Evolutionary conservation across 2,888 invertebrate genomes (phyloP).

Genomic region (Megastigmus dorsalis): DNA sequence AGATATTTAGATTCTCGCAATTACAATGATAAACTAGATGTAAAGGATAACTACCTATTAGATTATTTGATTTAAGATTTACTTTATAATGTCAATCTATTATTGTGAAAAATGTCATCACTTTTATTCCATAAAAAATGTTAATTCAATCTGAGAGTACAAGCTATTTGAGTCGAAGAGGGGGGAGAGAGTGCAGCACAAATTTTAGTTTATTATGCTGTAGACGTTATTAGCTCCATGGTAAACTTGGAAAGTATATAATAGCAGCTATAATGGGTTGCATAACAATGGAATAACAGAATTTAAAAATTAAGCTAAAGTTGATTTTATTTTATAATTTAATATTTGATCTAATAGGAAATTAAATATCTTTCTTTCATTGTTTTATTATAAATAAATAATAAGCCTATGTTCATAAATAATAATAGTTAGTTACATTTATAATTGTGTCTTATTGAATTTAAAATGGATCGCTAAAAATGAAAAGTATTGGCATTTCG

Average conservation of each 20-base stretch:
- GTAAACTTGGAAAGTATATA: constrained; percentile 21
- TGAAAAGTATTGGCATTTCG: no score
- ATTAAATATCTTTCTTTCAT: not conserved
- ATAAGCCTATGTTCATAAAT: not conserved
- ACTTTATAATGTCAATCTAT: no score
- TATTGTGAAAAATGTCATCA: no score
- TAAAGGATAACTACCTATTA: no score
- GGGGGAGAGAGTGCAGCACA: not conserved
- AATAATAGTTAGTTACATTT: not conserved
- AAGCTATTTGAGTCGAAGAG: not conserved
- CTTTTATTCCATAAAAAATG: no score
- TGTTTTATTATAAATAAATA: not conserved
- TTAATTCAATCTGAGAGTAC: not conserved
- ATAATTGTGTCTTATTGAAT: no score
- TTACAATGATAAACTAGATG: no score
- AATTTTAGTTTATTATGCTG: constrained; percentile 24
- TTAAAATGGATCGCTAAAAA: no score
- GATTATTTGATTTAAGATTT: no score
- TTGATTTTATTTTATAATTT: no score
- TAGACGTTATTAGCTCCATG: constrained; percentile 17
- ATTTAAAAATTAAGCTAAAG: constrained; percentile 1
- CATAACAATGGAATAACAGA: constrained; percentile 7
- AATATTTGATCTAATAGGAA: no score
- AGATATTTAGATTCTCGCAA: no score
- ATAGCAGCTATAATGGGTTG: not conserved